These are phyloP conservation scores for Ramazzottius varieornatus DNA, from an alignment of 2,888 invertebrate species.

Conservation along the genomic window DNA sequence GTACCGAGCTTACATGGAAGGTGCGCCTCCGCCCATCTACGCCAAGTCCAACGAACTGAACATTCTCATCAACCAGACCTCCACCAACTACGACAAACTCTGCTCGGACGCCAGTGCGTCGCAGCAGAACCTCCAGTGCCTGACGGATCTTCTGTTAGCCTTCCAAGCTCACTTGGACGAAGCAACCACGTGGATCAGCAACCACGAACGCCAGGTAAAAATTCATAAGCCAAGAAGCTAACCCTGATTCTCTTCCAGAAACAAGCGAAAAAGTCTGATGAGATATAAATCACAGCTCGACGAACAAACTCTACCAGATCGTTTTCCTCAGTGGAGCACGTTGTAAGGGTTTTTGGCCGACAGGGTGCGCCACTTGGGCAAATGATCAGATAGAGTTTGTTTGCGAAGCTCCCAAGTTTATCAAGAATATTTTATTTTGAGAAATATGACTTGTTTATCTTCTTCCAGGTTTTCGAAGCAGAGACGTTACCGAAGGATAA, in stretches of 20 bases:
- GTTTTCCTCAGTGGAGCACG: too few relatives aligned
- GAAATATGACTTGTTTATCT: too few relatives aligned
- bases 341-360: too few relatives aligned
- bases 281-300: too few relatives aligned
- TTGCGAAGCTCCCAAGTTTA: too few relatives aligned
- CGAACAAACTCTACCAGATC: too few relatives aligned
- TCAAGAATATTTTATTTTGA: too few relatives aligned
- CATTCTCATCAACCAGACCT: background rate
- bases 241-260: too few relatives aligned
- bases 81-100: background rate
- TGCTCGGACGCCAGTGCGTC: background rate
- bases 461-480: background rate
- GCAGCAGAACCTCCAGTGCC: slow-evolving; percentile 2
- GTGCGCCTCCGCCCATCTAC: background rate
- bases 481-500: background rate
- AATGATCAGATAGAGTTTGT: too few relatives aligned
- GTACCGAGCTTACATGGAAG: background rate
- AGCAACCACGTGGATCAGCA: background rate
- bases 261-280: too few relatives aligned
- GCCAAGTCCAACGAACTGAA: background rate
- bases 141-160: background rate
- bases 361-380: too few relatives aligned
- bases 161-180: background rate
- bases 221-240: too few relatives aligned
- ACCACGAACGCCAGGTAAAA: background rate